Evolutionary conservation across 1,140 invertebrate species (phyloP), one percentile per base, ranked within the genome.

Genomic region (Platyscapa corneri): DNA sequence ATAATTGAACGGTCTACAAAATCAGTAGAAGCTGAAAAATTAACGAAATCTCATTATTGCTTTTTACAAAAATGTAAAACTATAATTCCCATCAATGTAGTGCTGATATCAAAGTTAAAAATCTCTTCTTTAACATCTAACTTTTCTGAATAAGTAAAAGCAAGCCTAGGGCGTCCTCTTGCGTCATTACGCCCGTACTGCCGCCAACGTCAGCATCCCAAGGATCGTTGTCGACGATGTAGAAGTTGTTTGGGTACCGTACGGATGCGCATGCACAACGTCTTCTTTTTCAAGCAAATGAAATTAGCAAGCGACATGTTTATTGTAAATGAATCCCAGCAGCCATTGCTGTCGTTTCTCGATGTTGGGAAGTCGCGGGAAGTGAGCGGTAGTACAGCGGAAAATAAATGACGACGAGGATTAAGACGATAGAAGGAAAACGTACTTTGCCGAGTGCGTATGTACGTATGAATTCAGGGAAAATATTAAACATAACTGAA

Each of bases 311-410:
- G 88, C 89, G 92, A 93, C 91, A 93, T 92, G 91, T 93, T 93
- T 93, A 93, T 93, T 92, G 91, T 91, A 93, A 93, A 93, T 92
- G 92, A 93, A 92, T 92, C 90, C 91, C 88, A 88, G 3, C 42
- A 46, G 12, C 42, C 42, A 12, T 46, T 46, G 42, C 42, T 46
- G 42, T 12, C 42, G 42, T 46, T 46, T 46, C 42, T 46, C 42
- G 42, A 46, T 7, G n/a, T n/a, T n/a, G n/a, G n/a, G n/a, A n/a
- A n/a, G n/a, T n/a, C n/a, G 42, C 42, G 42, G 42, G 42, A 46
- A 46, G 42, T 46, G 42, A 46, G 12, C 42, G 42, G 42, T 12
- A 46, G 60, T 27, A 75, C 85, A 86, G 70, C 70, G 72, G 56
- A 76, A n/a, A 83, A 53, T 72, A 75, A 80, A 82, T 67, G 77